These are phyloP conservation scores for Chanos chanos DNA, from an alignment of 2,797 vertebrate species.

Conservation along the genomic window DNA sequence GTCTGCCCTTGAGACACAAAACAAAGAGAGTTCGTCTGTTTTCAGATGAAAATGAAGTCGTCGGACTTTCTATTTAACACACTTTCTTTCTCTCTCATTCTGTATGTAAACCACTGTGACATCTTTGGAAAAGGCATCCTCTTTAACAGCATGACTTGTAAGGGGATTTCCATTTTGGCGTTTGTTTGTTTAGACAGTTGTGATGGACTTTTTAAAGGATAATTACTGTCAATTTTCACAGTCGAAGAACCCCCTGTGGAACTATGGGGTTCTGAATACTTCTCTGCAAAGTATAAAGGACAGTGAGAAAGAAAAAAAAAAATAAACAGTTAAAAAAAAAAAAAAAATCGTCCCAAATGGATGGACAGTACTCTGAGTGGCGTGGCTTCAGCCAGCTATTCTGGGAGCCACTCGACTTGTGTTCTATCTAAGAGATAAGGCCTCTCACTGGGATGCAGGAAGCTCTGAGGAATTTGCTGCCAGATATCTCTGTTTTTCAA, in stretches of 20 bases:
- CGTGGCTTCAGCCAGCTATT: constrained; percentile 59
- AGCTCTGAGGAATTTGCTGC: constrained; percentile 74
- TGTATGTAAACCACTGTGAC: no score
- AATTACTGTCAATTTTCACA: neutral
- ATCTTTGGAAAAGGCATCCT: neutral
- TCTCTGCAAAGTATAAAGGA: no score
- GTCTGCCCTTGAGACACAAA: neutral
- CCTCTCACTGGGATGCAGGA: constrained; percentile 72
- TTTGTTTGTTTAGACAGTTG: neutral
- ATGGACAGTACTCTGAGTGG: constrained; percentile 30
- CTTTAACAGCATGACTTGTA: neutral
- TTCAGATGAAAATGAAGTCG: no score
- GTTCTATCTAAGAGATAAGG: constrained; percentile 75
- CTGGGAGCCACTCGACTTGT: constrained; percentile 69
- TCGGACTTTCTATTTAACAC: neutral
- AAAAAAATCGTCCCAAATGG: neutral
- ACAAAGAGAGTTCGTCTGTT: neutral
- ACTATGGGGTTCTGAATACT: no score
- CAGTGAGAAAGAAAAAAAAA: constrained; percentile 2
- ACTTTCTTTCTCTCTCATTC: neutral
- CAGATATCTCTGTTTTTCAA: constrained; percentile 72
- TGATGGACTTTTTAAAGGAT: neutral
- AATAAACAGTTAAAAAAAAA: constrained; percentile 34
- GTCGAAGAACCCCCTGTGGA: no score
- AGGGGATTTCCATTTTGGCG: constrained; percentile 1